These are phyloP conservation scores for Anastatus disparis DNA, from an alignment of 1,140 invertebrate species.

Conservation along the genomic window DNA sequence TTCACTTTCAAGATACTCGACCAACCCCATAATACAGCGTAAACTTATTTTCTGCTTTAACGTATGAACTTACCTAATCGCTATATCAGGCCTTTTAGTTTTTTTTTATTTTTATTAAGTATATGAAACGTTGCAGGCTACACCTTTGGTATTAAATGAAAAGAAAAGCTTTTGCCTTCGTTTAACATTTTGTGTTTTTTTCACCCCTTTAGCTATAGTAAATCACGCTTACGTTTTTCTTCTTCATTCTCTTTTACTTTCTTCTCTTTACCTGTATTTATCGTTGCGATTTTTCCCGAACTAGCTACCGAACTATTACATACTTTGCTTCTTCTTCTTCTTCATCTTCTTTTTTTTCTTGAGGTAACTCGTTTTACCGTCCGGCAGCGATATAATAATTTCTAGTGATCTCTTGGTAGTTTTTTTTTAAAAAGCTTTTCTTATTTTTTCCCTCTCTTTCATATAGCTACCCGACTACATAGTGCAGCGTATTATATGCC, in stretches of 20 bases:
- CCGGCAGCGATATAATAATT: slow-evolving; percentile 48
- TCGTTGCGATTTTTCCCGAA: too few relatives aligned
- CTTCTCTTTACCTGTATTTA: background rate
- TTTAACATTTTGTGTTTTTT: too few relatives aligned
- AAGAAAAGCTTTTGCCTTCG: too few relatives aligned
- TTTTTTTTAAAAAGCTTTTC: too few relatives aligned
- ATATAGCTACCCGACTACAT: background rate
- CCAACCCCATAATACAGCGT: too few relatives aligned
- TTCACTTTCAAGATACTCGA: slow-evolving; percentile 13
- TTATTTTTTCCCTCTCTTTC: slow-evolving; percentile 8
- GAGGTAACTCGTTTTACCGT: slow-evolving; percentile 41
- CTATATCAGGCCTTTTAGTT: slow-evolving; percentile 1
- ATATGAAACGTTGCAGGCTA: too few relatives aligned
- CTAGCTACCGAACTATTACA: background rate
- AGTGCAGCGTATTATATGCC: background rate
- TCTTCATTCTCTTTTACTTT: background rate
- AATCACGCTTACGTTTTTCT: too few relatives aligned
- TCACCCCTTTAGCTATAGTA: too few relatives aligned
- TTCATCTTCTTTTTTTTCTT: slow-evolving; percentile 8
- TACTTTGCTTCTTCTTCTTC: background rate
- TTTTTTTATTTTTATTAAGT: too few relatives aligned
- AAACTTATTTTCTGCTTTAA: slow-evolving; percentile 8
- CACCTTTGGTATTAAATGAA: slow-evolving; percentile 11
- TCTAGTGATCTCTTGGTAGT: slow-evolving; percentile 40
- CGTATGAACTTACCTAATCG: slow-evolving; percentile 13